These are phyloP conservation scores for Zaprionus camerounensis DNA, from an alignment of 1,140 invertebrate genomes.

Conservation along the genomic window DNA sequence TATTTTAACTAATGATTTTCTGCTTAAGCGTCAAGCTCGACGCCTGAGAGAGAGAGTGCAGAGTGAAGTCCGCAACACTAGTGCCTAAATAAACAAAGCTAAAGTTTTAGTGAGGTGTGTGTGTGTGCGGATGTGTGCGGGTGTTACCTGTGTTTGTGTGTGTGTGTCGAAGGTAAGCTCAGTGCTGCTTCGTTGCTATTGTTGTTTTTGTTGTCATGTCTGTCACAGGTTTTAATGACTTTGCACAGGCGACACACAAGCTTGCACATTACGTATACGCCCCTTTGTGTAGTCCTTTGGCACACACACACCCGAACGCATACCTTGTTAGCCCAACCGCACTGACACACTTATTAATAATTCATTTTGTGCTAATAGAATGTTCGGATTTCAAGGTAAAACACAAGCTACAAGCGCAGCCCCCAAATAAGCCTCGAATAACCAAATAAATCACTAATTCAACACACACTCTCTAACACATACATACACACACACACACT, in stretches of 20 bases:
- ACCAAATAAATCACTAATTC: constrained; percentile 3
- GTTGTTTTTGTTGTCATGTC: constrained; percentile 47
- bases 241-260: constrained; percentile 28
- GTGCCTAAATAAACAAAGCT: constrained; percentile 64
- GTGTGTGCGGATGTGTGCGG: constrained; percentile 15
- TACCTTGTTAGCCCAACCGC: constrained; percentile 60
- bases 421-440: background rate
- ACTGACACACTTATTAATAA: constrained; percentile 76
- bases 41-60: background rate
- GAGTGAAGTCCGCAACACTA: constrained; percentile 11
- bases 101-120: constrained; percentile 42
- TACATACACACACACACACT: background rate
- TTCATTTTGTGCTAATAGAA: constrained; percentile 73
- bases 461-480: background rate
- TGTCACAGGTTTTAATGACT: constrained; percentile 56
- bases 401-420: constrained; percentile 36
- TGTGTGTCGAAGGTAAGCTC: constrained; percentile 29
- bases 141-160: constrained; percentile 13
- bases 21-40: constrained; percentile 50
- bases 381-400: constrained; percentile 54
- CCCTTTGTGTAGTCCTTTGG: constrained; percentile 28
- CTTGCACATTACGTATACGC: constrained; percentile 40
- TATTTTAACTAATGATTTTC: constrained; percentile 82
- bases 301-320: constrained; percentile 34
- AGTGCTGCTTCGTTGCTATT: constrained; percentile 29